A percentile compares a stretch with the other conserved stretches of the same genome.
phyloP scores from a whole-genome alignment of 2,113 vertebrate species.

The Tupaia chinensis region DNA sequence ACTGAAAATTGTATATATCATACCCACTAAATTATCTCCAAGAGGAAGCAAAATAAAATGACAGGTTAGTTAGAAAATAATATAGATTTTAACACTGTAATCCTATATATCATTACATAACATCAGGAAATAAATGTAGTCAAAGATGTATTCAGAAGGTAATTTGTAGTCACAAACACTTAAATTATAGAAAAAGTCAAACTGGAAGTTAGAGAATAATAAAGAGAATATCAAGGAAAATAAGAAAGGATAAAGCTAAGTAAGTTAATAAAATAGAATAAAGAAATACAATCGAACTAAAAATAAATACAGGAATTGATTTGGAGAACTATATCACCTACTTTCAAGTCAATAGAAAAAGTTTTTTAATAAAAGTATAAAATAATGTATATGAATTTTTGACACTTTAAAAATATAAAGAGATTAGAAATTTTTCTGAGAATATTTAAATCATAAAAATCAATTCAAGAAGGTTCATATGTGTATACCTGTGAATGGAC shows the following conservation, averaged over 20 bases:
- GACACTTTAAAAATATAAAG: background rate
- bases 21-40: background rate
- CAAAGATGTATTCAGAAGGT: background rate
- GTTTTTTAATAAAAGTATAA: background rate
- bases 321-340: background rate
- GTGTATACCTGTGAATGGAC: background rate
- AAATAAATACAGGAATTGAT: background rate
- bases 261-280: background rate
- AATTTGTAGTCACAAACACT: background rate
- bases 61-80: background rate
- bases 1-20: background rate
- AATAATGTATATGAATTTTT: background rate
- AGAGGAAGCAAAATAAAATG: background rate
- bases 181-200: background rate
- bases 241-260: background rate
- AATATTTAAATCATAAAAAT: background rate
- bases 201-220: background rate
- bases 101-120: background rate
- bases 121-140: background rate
- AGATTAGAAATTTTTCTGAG: background rate
- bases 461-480: background rate
- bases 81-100: background rate
- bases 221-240: background rate
- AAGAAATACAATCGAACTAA: background rate
- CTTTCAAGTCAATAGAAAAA: background rate